These are phyloP conservation scores for Lysandra coridon DNA, from an alignment of 2,888 invertebrate species.

Conservation along the genomic window DNA sequence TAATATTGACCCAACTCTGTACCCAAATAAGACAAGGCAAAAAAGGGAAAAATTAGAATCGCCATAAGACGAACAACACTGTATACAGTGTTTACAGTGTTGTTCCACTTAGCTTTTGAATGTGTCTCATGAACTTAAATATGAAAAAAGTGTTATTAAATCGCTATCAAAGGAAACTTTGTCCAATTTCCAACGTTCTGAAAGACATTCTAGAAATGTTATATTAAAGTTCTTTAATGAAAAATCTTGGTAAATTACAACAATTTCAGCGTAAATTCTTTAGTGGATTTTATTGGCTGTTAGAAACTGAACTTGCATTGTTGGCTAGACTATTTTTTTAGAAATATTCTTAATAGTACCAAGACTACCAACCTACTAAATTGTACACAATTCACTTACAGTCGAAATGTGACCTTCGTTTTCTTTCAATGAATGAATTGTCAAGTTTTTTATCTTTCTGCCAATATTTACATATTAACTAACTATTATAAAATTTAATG, in stretches of 20 bases:
- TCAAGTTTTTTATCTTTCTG: too few relatives aligned
- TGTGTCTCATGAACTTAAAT: not conserved
- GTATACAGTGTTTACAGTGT: not conserved
- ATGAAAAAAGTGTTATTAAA: conserved; percentile 19
- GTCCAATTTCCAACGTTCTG: conserved; percentile 8
- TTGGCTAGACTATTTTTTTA: not conserved
- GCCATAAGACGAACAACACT: not conserved
- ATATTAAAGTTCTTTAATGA: conserved; percentile 16
- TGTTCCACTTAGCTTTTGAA: not conserved
- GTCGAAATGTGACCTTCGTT: too few relatives aligned
- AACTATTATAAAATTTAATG: too few relatives aligned
- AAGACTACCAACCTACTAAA: too few relatives aligned
- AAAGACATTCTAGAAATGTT: conserved; percentile 1
- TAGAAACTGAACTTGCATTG: not conserved
- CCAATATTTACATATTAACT: too few relatives aligned
- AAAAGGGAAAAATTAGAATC: not conserved
- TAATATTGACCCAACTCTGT: not conserved
- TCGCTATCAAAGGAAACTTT: conserved; percentile 8
- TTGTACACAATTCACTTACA: too few relatives aligned
- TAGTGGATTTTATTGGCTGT: not conserved
- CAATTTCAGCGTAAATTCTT: not conserved
- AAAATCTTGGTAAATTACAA: conserved; percentile 1
- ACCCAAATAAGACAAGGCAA: not conserved
- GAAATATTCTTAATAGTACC: not conserved
- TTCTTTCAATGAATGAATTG: too few relatives aligned